Evolutionary conservation across 2,797 vertebrate species (phyloP), one percentile per base, ranked within the genome.

Genomic region (Pangasius mekongensis): DNA sequence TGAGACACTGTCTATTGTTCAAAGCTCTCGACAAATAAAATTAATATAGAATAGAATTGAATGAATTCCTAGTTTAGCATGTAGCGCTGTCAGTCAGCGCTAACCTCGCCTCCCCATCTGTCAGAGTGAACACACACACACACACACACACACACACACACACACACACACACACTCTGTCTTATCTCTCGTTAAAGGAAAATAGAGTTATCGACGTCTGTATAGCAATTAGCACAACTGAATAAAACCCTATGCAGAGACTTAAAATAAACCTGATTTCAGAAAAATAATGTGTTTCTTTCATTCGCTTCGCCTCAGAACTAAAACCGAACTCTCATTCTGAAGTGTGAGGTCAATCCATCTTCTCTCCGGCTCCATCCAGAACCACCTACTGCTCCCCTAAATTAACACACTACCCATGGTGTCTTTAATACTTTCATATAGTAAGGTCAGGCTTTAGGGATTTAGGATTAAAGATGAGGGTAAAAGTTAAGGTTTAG

Each of bases 191-290:
- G 76, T 90, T 89, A 88, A 77, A 84, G 73, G 39, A 60, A 89
- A 84, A 88, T 85, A 64, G 14, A 85, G 87, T 85, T 88, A 91
- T 86, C 85, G 74, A 89, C 84, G 89, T 56, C 89, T 91, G 89
- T 86, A 62, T 78, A 62, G 84, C 56, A 83, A 78, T 89, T 89
- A 84, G 22, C 16, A 6, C 81, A 80, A 88, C 86, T 89, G 86
- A 60, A 89, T 82, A 87, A 89, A 67, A 58, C 24, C 67, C 14
- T n/a, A 20, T 9, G 9, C 27, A 27, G 69, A 77, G 49, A 36
- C 11, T 85, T 82, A 16, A 73, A 91, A 56, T 56, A 69, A 90
- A 85, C 36, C 20, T 24, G 36, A 39, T 3, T 54, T n/a, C 24
- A 62, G 39, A 47, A 5, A n/a, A 64, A 62, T 24, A 43, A 62